A percentile compares a stretch with the other conserved stretches of the same genome.
Evolutionary conservation across 2,113 vertebrate species (phyloP).

Genomic region (Lasiurus borealis): DNA sequence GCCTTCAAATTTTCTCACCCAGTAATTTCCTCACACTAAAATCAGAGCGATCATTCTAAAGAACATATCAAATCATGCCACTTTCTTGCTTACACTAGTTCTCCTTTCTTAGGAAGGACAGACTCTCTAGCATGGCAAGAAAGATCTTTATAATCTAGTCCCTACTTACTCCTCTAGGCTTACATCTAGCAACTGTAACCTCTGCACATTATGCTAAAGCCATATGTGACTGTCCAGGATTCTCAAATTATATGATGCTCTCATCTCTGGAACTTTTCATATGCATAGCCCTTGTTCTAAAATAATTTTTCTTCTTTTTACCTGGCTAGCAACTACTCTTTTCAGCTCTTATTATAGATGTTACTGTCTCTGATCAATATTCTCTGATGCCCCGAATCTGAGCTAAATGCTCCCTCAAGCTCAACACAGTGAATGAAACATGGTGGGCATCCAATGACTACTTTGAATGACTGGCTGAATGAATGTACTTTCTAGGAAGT

Average conservation of each 20-base stretch:
- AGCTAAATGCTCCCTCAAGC: background rate
- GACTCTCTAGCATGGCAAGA: background rate
- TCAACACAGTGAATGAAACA: background rate
- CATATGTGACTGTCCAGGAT: background rate
- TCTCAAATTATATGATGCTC: background rate
- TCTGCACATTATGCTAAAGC: background rate
- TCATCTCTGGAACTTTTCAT: background rate
- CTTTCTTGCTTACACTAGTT: background rate
- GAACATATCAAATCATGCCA: background rate
- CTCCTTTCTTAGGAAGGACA: background rate
- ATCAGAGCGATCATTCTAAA: background rate
- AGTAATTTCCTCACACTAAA: background rate
- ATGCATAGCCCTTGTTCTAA: background rate
- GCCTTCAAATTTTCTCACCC: background rate
- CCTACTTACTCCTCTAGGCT: background rate
- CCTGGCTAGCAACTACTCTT: background rate
- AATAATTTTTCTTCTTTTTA: background rate
- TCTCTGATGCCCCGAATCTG: background rate
- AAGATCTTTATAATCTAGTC: background rate
- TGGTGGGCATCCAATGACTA: background rate
- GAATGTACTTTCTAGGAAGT: background rate
- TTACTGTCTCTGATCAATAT: background rate
- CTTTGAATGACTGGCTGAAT: background rate
- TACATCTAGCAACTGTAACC: background rate
- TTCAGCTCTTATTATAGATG: slow-evolving; percentile 21